Evolutionary conservation across 1,140 invertebrate species (phyloP), one percentile per base, ranked within the genome.

Genomic region (Leguminivora glycinivorella): DNA sequence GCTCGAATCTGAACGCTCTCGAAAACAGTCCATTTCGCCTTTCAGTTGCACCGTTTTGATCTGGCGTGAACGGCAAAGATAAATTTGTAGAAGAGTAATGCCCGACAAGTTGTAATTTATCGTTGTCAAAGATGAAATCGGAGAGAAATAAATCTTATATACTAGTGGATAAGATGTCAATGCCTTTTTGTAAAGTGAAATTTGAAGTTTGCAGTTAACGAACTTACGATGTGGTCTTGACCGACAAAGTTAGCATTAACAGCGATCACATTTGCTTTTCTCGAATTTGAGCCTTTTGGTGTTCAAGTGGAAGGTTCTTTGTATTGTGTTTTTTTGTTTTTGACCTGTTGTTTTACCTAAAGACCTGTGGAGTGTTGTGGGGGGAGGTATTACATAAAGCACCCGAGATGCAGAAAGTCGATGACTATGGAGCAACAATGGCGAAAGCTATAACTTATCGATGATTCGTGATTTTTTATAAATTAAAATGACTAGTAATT

Each of bases 361-460:
- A 70, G 52, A 73, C 22, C 47, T 70, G 71, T 67, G 70, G 75
- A 79, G 76, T 56, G 5, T 26, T 34, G 26, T 40, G 56, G 43
- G 40, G 76, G 81, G 84, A 82, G 79, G 78, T 68, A 73, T 84
- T 82, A 84, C 82, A 87, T 89, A 89, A 84, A 89, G 82, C 70
- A 77, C 72, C 74, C 76, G 79, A 84, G 79, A 73, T 76, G 77
- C 79, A 82, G 77, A 81, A 83, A 81, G 73, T 56, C 69, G 67
- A 67, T 79, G 72, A 72, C 74, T 83, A 81, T 86, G 78, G 25
- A 80, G 81, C 79, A 68, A 83, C 75, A 75, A 70, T 72, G 67
- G 83, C 75, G 85, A 84, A 87, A 88, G 82, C 76, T 67, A 70
- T 70, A 17, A 22, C 26, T n/a, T 63, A 12, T 70, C 73, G 72